A percentile compares a stretch with the other conserved stretches of the same genome.
phyloP scores from a whole-genome alignment of 2,797 vertebrate genomes.

The Aselliscus stoliczkanus region DNA sequence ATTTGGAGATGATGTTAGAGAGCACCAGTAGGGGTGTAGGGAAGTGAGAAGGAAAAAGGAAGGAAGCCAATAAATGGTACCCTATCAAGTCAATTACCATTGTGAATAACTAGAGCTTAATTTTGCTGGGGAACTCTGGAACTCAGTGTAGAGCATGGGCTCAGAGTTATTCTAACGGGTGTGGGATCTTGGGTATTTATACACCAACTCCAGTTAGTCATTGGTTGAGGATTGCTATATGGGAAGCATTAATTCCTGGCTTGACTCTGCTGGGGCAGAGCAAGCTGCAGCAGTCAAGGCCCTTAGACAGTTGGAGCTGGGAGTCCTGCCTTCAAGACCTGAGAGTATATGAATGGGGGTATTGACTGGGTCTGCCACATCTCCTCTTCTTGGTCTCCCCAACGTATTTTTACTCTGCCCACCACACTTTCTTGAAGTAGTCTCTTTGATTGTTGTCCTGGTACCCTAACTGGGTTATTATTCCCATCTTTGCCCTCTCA shows the following conservation, averaged over 20 bases:
- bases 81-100: neutral
- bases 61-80: neutral
- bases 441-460: slow-evolving; percentile 21
- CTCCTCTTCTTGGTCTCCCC: neutral
- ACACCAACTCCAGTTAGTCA: neutral
- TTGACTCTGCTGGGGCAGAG: neutral
- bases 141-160: neutral
- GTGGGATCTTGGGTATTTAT: neutral
- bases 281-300: neutral
- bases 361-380: neutral
- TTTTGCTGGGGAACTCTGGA: neutral
- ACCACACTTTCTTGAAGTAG: neutral
- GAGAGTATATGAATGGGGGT: neutral
- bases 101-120: neutral
- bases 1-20: neutral
- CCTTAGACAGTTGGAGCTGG: neutral
- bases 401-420: neutral
- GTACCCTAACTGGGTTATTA: neutral
- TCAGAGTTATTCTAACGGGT: neutral
- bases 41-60: slow-evolving; percentile 24
- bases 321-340: neutral
- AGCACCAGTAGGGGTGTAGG: neutral
- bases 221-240: neutral
- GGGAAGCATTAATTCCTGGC: neutral
- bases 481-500: neutral